Evolutionary conservation across 2,888 invertebrate genomes (phyloP), one percentile per base, ranked within the genome.

Genomic region (Gnatocerus cornutus): DNA sequence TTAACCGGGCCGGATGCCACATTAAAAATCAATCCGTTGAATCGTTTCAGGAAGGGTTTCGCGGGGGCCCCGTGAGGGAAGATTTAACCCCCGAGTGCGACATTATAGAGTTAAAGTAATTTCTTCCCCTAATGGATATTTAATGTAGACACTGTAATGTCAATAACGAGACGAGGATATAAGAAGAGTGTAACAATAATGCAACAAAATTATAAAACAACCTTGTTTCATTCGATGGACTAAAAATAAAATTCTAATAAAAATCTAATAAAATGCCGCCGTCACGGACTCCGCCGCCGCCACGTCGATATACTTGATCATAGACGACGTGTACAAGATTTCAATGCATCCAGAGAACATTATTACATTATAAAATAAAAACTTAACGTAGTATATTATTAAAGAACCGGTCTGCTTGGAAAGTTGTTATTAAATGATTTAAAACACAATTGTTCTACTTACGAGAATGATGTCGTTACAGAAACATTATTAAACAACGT

Each of bases 351-450:
- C 62, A 72, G 68, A 70, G 67, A 56, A 62, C 75, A 76, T 74
- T 78, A 79, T 77, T 76, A 74, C 76, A 77, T 76, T 76, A 78
- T 77, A 78, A 78, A 77, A 77, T 73, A 72, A 76, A 74, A 73
- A 70, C 71, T 67, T 63, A 66, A 69, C 69, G 50, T 16, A 68
- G 74, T 78, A 74, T 77, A 78, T 78, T 80, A 80, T 79, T 80
- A 77, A 41, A 77, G 78, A 80, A 81, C 81, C 80, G 79, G 81
- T 81, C 79, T 71, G 75, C 74, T 77, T 78, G 78, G 80, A 81
- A 81, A 81, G 80, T 80, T 78, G 80, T 81, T 81, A 82, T 81
- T 81, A 82, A 81, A 82, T 79, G 80, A 81, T 80, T 80, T 80
- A 80, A 79, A 78, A 77, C 77, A 78, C 80, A 80, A 80, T 82